A percentile compares a stretch with the other conserved stretches of the same genome.
Evolutionary conservation across 2,888 invertebrate species (phyloP).

Genomic region (Catocala fraxini): DNA sequence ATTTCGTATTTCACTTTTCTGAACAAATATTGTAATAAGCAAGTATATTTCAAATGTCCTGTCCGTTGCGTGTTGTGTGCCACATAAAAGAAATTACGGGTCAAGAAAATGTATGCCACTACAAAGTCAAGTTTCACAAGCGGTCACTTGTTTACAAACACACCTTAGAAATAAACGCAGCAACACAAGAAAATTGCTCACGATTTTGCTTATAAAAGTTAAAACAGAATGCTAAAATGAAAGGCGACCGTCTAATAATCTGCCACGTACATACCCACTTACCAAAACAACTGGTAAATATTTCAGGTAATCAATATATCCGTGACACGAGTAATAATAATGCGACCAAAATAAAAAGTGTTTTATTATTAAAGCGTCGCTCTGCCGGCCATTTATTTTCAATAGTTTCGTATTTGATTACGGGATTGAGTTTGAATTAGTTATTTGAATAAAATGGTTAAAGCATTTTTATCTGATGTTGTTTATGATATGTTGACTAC

Average conservation of each 20-base stretch:
- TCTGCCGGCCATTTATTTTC: slow-evolving; percentile 22
- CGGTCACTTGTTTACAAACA: slow-evolving; percentile 15
- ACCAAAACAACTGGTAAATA: slow-evolving; percentile 58
- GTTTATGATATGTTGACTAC: too few species aligned
- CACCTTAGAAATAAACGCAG: slow-evolving; percentile 1
- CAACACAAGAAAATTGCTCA: slow-evolving; percentile 19
- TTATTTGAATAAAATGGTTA: too few species aligned
- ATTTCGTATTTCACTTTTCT: too few species aligned
- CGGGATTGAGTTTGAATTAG: slow-evolving; percentile 4
- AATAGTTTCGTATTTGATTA: slow-evolving; percentile 9
- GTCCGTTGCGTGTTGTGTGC: neutral
- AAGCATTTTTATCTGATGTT: too few species aligned
- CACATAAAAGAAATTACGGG: slow-evolving; percentile 21
- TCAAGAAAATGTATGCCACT: slow-evolving; percentile 24
- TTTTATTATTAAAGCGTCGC: slow-evolving; percentile 26
- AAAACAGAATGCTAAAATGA: slow-evolving; percentile 20
- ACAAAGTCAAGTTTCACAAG: slow-evolving; percentile 17
- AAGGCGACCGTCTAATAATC: slow-evolving; percentile 30
- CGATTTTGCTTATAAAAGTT: slow-evolving; percentile 10
- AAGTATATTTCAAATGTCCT: too few species aligned
- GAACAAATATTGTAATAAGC: too few species aligned
- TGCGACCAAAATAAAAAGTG: slow-evolving; percentile 23
- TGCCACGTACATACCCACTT: slow-evolving; percentile 41
- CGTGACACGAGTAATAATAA: slow-evolving; percentile 23
- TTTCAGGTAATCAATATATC: slow-evolving; percentile 63